These are phyloP conservation scores for Orius insidiosus DNA, from an alignment of 1,140 invertebrate genomes.

Conservation along the genomic window DNA sequence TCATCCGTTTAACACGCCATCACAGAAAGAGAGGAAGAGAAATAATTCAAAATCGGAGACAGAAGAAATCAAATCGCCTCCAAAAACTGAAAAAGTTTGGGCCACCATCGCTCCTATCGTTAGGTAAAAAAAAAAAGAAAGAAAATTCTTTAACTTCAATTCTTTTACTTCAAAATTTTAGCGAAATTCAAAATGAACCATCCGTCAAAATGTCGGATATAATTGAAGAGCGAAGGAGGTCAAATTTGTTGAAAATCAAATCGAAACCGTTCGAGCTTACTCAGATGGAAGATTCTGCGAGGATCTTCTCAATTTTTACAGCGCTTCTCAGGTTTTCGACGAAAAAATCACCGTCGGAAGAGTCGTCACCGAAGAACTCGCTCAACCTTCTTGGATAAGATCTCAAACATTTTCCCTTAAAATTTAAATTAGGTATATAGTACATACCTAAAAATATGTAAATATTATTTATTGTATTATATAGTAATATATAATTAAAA, in stretches of 20 bases:
- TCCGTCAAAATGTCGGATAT: constrained; percentile 32
- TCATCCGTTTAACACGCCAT: constrained; percentile 18
- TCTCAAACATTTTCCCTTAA: background rate
- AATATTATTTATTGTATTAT: too few relatives aligned
- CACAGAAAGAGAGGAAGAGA: constrained; percentile 42
- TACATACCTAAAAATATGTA: too few relatives aligned
- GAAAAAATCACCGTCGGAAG: constrained; percentile 43
- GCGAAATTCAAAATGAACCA: constrained; percentile 23
- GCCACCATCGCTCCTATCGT: too few relatives aligned
- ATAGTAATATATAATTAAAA: too few relatives aligned
- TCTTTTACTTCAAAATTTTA: constrained; percentile 18
- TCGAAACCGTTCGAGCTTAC: constrained; percentile 42
- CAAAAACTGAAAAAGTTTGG: too few relatives aligned
- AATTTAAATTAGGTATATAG: too few relatives aligned
- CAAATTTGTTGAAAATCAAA: constrained; percentile 37
- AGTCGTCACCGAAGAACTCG: constrained; percentile 21
- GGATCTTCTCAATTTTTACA: constrained; percentile 44
- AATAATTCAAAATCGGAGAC: too few relatives aligned
- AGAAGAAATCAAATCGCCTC: too few relatives aligned
- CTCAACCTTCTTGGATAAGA: constrained; percentile 14
- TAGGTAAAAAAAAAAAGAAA: too few relatives aligned
- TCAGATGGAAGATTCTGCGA: constrained; percentile 53
- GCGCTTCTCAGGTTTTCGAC: constrained; percentile 35
- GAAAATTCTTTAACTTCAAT: constrained; percentile 17
- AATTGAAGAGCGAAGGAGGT: constrained; percentile 39